Conservation (phyloP, 2,113 vertebrate species). For the Microcebus lehilahytsara region DNA sequence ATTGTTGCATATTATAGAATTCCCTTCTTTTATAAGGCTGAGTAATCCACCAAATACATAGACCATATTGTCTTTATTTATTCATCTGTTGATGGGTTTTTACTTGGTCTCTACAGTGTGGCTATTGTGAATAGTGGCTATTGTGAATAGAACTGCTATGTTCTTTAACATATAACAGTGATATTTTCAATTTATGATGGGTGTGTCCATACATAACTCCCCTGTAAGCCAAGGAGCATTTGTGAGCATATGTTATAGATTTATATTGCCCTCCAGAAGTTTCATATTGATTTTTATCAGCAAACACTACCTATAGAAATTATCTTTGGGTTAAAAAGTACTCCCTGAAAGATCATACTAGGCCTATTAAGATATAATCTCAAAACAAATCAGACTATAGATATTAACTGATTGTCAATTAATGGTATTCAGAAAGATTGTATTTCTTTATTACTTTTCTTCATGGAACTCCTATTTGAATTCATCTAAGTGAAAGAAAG, state of each 20-base stretch:
- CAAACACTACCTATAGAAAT: neutral
- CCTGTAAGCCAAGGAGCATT: neutral
- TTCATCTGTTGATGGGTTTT: neutral
- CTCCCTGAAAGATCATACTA: neutral
- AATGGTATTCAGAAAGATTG: neutral
- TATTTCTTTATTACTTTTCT: neutral
- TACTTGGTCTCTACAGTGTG: neutral
- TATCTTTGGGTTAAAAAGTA: neutral
- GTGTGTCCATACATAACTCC: neutral
- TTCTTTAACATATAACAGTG: too few relatives aligned
- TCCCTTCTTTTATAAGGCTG: neutral
- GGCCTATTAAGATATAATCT: neutral
- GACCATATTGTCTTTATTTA: neutral
- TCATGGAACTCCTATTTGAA: neutral
- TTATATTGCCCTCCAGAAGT: neutral
- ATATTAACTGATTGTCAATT: neutral
- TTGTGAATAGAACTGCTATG: neutral
- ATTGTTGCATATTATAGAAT: neutral
- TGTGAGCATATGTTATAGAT: neutral
- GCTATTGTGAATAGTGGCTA: neutral
- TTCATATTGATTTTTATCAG: neutral
- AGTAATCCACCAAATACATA: neutral
- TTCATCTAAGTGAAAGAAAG: neutral
- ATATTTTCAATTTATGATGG: neutral
- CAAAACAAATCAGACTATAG: neutral